phyloP scores from a whole-genome alignment of 2,888 invertebrate species.

The Parthenolecanium corni region DNA sequence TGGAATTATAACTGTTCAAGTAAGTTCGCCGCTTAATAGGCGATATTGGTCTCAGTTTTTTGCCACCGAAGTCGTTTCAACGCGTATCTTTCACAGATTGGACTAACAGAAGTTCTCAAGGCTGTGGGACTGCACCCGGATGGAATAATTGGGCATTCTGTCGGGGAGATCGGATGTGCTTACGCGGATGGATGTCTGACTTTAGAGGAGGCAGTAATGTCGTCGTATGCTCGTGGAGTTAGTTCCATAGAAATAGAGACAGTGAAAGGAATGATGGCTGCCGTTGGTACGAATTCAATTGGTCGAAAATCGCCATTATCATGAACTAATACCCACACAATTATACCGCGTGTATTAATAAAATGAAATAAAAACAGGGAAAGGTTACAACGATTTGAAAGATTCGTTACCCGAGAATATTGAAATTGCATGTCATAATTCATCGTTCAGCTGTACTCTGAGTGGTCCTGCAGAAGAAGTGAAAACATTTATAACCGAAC shows the following conservation, averaged over 20 bases:
- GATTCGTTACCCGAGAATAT: constrained; percentile 45
- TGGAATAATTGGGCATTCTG: constrained; percentile 59
- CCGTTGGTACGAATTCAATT: constrained; percentile 39
- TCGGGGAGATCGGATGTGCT: constrained; percentile 52
- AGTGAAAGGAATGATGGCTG: constrained; percentile 44
- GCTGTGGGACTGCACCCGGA: constrained; percentile 54
- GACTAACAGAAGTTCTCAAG: constrained; percentile 50
- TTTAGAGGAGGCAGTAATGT: constrained; percentile 48
- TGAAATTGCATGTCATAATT: constrained; percentile 69
- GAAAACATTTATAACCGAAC: constrained; percentile 50
- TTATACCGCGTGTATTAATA: background rate
- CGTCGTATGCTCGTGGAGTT: constrained; percentile 49
- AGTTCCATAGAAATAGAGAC: constrained; percentile 40
- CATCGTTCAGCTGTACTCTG: constrained; percentile 62
- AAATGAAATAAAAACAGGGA: constrained; percentile 30
- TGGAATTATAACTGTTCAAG: constrained; percentile 56
- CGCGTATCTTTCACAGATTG: constrained; percentile 42
- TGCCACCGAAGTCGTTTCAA: background rate
- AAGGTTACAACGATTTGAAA: constrained; percentile 35
- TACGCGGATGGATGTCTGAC: constrained; percentile 53
- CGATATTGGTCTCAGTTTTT: too few relatives aligned
- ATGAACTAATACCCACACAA: too few relatives aligned
- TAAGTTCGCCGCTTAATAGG: constrained; percentile 33
- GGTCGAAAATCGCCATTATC: background rate
- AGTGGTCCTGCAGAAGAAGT: constrained; percentile 61